Evolutionary conservation across 35 echinoderm and acorn worm species (phyloP).

Genomic region (Patiria miniata): DNA sequence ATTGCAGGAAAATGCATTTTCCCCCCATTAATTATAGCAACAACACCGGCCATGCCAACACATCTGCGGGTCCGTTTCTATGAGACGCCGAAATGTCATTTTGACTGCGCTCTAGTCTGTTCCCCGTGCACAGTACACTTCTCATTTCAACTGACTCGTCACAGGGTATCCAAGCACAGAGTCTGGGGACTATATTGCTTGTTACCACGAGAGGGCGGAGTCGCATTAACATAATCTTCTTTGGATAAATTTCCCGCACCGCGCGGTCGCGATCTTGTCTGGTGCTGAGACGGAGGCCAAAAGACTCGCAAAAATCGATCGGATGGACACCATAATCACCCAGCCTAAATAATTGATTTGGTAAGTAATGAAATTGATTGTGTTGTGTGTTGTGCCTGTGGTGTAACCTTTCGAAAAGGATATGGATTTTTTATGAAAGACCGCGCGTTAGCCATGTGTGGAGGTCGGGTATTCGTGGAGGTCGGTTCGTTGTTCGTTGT

Average conservation of each 20-base stretch:
- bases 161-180: not conserved
- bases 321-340: not conserved
- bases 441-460: no score
- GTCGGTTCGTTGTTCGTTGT: no score
- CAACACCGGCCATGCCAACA: no score
- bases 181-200: not conserved
- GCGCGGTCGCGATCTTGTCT: not conserved
- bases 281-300: not conserved
- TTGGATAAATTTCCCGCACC: not conserved
- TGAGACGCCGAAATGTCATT: slow-evolving; percentile 11
- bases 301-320: not conserved
- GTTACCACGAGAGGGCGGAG: slow-evolving; percentile 29
- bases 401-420: not conserved
- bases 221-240: not conserved
- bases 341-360: slow-evolving; percentile 19
- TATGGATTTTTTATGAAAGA: not conserved
- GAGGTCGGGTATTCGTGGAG: no score
- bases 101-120: not conserved
- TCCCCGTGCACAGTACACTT: not conserved
- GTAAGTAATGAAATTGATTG: not conserved
- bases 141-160: not conserved
- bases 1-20: no score
- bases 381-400: slow-evolving; percentile 1
- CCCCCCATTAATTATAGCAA: no score
- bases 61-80: not conserved